Percentiles rank a stretch among this genome's conserved stretches.
Evolutionary conservation across 2,113 vertebrate species (phyloP).

Genomic region (Phylloscopus trochiloides): DNA sequence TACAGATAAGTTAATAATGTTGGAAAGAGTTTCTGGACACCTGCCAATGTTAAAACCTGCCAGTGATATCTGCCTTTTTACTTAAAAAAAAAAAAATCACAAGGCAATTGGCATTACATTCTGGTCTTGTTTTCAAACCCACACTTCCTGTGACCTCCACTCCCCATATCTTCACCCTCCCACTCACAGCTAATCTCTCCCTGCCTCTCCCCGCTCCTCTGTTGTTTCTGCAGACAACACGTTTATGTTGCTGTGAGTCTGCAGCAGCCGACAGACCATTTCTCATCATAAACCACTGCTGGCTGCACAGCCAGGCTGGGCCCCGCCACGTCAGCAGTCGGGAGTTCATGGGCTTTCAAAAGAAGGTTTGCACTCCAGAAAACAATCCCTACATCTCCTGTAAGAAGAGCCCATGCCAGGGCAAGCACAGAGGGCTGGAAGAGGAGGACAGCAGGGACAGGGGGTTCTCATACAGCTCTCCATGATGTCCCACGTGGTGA

Average conservation of each 20-base stretch:
- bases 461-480: neutral
- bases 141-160: slow-evolving; percentile 11
- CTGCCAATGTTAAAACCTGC: neutral
- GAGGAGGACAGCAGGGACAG: accelerated
- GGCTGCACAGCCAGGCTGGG: neutral
- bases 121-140: slow-evolving; percentile 13
- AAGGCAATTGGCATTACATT: neutral
- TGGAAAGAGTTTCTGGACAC: neutral
- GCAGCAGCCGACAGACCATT: slow-evolving; percentile 21
- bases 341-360: neutral
- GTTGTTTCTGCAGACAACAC: neutral
- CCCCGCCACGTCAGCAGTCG: accelerated
- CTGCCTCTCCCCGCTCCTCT: neutral
- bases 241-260: neutral
- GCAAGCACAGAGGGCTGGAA: neutral
- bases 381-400: neutral
- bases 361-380: neutral
- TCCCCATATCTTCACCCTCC: neutral
- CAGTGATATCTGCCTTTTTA: neutral
- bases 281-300: slow-evolving; percentile 38
- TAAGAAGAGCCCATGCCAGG: neutral
- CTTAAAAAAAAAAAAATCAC: neutral
- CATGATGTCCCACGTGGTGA: accelerated
- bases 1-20: neutral
- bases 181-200: slow-evolving; percentile 4